Conservation (phyloP, 1,140 invertebrate genomes). For the Drosophila trapezifrons region DNA sequence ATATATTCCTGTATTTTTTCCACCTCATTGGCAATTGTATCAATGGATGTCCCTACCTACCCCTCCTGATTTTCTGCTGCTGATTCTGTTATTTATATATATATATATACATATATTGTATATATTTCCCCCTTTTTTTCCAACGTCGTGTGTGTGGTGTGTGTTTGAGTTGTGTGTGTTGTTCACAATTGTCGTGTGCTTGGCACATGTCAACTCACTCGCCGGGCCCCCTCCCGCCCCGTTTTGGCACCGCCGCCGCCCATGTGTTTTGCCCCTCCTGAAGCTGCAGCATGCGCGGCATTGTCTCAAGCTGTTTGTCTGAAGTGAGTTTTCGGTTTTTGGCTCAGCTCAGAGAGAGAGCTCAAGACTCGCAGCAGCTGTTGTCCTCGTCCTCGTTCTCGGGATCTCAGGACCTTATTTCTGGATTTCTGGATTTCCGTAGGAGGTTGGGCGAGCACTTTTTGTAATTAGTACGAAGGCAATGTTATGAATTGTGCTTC, state of each 20-base stretch:
- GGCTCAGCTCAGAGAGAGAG: not conserved
- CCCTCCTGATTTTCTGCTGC: not conserved
- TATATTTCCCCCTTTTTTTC: slow-evolving; percentile 1
- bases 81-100: slow-evolving; percentile 5
- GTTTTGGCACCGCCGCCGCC: slow-evolving; percentile 3
- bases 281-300: slow-evolving; percentile 70
- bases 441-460: slow-evolving; percentile 52
- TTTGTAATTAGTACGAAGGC: slow-evolving; percentile 80
- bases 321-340: slow-evolving; percentile 59
- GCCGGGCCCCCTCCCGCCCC: slow-evolving; percentile 6
- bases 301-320: slow-evolving; percentile 77
- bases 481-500: slow-evolving; percentile 78
- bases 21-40: slow-evolving; percentile 32
- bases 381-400: slow-evolving; percentile 20
- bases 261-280: slow-evolving; percentile 17
- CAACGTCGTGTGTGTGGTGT: slow-evolving; percentile 14
- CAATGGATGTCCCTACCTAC: slow-evolving; percentile 16
- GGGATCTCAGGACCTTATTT: slow-evolving; percentile 19
- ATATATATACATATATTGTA: not conserved
- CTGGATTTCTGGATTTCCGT: slow-evolving; percentile 4
- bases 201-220: slow-evolving; percentile 74
- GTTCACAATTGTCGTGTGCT: slow-evolving; percentile 62
- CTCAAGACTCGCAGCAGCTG: slow-evolving; percentile 49
- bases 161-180: slow-evolving; percentile 41
- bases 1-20: not conserved